Conservation (phyloP, 2,797 vertebrate genomes). For the Hafferia zeledoni region DNA sequence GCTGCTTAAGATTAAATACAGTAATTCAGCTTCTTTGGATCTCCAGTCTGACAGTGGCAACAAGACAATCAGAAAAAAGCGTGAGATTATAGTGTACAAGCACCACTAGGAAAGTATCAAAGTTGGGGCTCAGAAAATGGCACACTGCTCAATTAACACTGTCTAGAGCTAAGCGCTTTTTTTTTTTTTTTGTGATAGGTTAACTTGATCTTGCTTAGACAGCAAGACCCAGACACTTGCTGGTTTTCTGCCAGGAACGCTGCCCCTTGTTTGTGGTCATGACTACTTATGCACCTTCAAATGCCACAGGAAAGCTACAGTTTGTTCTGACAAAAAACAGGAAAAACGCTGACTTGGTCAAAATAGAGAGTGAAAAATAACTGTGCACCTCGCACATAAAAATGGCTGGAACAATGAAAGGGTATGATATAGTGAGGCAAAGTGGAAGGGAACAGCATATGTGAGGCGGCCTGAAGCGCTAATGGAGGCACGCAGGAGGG, state of each 20-base stretch:
- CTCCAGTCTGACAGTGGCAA: not conserved
- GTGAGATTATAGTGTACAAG: fast-evolving
- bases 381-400: fast-evolving
- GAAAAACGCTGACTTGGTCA: not conserved
- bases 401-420: not conserved
- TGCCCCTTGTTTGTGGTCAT: not conserved
- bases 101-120: not conserved
- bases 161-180: not conserved
- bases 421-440: fast-evolving
- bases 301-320: fast-evolving
- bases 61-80: not conserved
- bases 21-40: not conserved
- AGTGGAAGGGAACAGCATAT: not conserved
- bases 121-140: not conserved
- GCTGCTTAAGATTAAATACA: not conserved
- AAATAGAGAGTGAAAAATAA: not conserved
- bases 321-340: not conserved
- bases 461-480: not conserved
- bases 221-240: not conserved
- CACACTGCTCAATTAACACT: not conserved
- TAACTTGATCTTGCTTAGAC: not conserved
- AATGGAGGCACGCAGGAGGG: not conserved
- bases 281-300: not conserved
- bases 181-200: not conserved
- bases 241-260: not conserved